Conservation (phyloP, 2,888 invertebrate genomes). For the Cataglyphis albicans region DNA sequence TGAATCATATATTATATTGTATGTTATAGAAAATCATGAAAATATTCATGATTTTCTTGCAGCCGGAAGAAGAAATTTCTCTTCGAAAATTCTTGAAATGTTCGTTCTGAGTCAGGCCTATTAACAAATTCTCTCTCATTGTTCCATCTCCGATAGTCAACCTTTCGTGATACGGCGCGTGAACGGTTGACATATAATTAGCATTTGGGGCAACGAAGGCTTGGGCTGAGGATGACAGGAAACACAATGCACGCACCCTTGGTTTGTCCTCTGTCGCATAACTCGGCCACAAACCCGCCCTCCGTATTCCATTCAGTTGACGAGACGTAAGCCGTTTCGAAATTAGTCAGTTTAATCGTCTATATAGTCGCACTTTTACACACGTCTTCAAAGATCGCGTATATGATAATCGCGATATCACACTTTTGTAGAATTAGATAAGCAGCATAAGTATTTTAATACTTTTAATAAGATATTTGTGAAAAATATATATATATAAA, state of each 20-base stretch:
- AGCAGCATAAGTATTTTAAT: neutral
- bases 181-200: slow-evolving; percentile 84
- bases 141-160: slow-evolving; percentile 78
- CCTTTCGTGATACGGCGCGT: slow-evolving; percentile 74
- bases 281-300: slow-evolving; percentile 78
- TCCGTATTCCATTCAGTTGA: slow-evolving; percentile 57
- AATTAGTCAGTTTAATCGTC: slow-evolving; percentile 71
- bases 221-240: slow-evolving; percentile 84
- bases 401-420: neutral
- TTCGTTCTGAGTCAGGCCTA: slow-evolving; percentile 60
- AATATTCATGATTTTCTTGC: slow-evolving; percentile 10
- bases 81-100: slow-evolving; percentile 43
- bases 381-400: neutral
- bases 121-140: slow-evolving; percentile 70
- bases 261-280: slow-evolving; percentile 75
- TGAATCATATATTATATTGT: neutral
- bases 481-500: neutral
- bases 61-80: slow-evolving; percentile 6
- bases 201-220: slow-evolving; percentile 83
- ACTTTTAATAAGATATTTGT: neutral
- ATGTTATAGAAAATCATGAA: neutral
- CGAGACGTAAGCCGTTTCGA: slow-evolving; percentile 79
- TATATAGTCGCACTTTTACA: slow-evolving; percentile 24
- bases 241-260: slow-evolving; percentile 80
- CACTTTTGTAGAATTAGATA: neutral